Conservation (phyloP, 2,113 vertebrate species). For the Triplophysa dalaica region DNA sequence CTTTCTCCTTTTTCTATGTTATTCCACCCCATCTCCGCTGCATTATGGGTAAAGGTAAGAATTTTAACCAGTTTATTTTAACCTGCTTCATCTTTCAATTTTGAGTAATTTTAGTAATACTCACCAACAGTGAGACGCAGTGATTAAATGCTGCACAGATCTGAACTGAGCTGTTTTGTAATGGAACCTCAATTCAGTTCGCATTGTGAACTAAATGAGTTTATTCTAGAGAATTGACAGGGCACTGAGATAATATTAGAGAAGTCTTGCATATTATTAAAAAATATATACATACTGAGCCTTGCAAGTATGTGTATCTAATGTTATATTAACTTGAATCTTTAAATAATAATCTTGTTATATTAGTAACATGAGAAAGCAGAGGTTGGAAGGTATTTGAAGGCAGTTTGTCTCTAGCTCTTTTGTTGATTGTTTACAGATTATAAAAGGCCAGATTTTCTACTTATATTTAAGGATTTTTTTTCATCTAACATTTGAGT, state of each 20-base stretch:
- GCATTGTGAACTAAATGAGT: background rate
- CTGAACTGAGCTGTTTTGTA: background rate
- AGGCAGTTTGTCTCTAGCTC: no score
- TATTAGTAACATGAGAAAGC: no score
- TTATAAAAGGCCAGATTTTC: no score
- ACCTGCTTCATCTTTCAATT: constrained; percentile 10
- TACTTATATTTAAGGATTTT: no score
- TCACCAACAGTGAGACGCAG: no score
- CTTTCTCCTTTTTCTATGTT: constrained; percentile 14
- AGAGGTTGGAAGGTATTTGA: no score
- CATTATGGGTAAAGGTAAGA: constrained; percentile 27
- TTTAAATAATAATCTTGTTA: no score
- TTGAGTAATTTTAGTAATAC: background rate
- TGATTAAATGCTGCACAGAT: background rate
- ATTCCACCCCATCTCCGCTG: background rate
- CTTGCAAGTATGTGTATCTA: background rate
- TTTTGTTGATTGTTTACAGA: no score
- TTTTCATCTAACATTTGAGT: no score
- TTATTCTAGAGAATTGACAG: background rate
- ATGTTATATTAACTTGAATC: background rate
- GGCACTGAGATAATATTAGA: constrained; percentile 1
- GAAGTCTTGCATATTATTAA: no score
- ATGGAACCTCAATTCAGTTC: background rate
- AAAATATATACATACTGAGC: background rate
- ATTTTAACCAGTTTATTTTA: background rate